Evolutionary conservation across 2,888 invertebrate genomes (phyloP).

Genomic region (Vanessa cardui): DNA sequence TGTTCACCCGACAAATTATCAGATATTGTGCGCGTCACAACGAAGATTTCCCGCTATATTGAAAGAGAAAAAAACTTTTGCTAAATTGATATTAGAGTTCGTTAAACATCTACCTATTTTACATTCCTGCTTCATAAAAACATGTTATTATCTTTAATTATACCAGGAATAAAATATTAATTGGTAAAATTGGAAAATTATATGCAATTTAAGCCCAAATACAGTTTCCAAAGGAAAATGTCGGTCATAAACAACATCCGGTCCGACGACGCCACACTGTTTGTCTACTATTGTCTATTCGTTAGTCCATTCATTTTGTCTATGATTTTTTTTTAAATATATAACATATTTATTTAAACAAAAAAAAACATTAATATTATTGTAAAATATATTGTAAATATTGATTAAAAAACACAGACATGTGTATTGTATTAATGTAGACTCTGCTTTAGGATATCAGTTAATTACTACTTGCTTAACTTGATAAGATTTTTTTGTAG

Average conservation of each 20-base stretch:
- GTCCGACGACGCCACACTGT: conserved; percentile 67
- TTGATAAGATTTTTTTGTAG: too few species aligned
- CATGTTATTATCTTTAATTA: conserved; percentile 27
- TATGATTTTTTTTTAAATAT: conserved; percentile 1
- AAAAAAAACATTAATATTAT: background rate
- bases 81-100: conserved; percentile 27
- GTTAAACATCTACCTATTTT: conserved; percentile 14
- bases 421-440: too few species aligned
- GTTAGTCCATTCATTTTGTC: conserved; percentile 14
- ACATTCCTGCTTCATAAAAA: conserved; percentile 22
- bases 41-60: conserved; percentile 79
- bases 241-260: conserved; percentile 77
- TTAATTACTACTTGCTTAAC: too few species aligned
- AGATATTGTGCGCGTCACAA: conserved; percentile 75
- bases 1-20: conserved; percentile 63
- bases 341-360: background rate
- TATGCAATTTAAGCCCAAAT: conserved; percentile 54
- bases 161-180: conserved; percentile 38
- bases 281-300: conserved; percentile 56
- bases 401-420: too few species aligned
- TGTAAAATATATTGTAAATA: too few species aligned
- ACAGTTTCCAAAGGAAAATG: conserved; percentile 71
- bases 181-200: conserved; percentile 44
- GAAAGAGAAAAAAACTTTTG: conserved; percentile 52
- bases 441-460: too few species aligned